Base-by-base conservation (phyloP, 2,113 vertebrate genomes). In the Phyllostomus hastatus region DNA sequence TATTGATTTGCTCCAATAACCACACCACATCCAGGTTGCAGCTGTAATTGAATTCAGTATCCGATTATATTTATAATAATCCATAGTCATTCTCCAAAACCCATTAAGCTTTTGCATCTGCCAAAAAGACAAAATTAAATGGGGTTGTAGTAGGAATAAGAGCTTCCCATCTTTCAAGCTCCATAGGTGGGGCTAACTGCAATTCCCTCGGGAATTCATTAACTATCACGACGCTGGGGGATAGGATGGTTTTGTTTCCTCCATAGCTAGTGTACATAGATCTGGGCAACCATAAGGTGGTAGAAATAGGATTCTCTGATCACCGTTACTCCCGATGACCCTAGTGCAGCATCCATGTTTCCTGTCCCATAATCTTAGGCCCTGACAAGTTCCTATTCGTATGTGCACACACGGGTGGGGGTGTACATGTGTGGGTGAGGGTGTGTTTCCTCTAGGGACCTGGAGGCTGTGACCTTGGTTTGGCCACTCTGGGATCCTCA, bases 1-100 rank as follows among this genome's bases (percentile, higher is more conserved):
- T 94, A 90, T 50, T 80, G 70, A 92, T 87, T 96, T 84, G 33
- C 57, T 84, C 64, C 75, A 79, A 79, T 83, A 94, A 94, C 81
- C 72, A 90, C 41, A 80, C 66, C 81, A 85, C 20, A 80, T 54
- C 85, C 81, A 41, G 88, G 57, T 80, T 83, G 46, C 35, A 59
- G 35, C 61, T 94, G 4, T 83, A 95, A 87, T 89, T 86, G 46
- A 72, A 95, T 92, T 96, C 61, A 43, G 17, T 59, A 84, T 35
- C 35, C 67, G 31, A 90, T 88, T 84, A 84, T 26, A 19, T 90
- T 83, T 79, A 38, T 31, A 66, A 90, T 91, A 82, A 96, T 35
- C 89, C 41, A 33, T 38, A 96, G 86, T 91, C 28, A 75, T 52
- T 52, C 86, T 93, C 70, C 57, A 83, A 76, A 80, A 84, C 66